Evolutionary conservation across 2,797 vertebrate genomes (phyloP), one percentile per base, ranked within the genome.

Genomic region (Tenualosa ilisha): DNA sequence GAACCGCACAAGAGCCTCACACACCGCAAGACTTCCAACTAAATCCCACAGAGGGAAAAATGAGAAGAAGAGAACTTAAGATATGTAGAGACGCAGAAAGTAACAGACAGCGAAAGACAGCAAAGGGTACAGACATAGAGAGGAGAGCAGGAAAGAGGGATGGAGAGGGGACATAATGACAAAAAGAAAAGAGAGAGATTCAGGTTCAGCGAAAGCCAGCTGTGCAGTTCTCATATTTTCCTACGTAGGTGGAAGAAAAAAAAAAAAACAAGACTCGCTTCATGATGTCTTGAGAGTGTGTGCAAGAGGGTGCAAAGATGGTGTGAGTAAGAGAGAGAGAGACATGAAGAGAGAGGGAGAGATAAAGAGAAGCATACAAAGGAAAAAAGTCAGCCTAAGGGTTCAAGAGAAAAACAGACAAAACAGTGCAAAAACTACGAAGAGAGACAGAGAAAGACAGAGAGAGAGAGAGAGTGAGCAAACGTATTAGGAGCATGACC

Each of bases 181-280:
- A 59, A 22, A 22, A 20, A n/a, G 56, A 59, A 54, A 46, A 46
- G 56, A 59, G 20, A 72, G 26, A 72, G 31, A 31, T n/a, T 26
- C 9, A 88, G 90, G 90, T 92, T 37, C 40, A 90, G 92, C 90
- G 92, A 95, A 92, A 93, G 91, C 86, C 82, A 75, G 68, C 68
- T 75, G 68, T 88, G 92, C 89, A 91, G 89, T 92, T 88, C 84
- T 89, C 91, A 93, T 94, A 93, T 92, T 99, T 99, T 99, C 98
- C 98, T 96, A 95, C 96, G 98, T 98, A 98, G 98, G 98, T 96
- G 98, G 96, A 92, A 82, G 83, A 86, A 85, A 86, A 87, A 86
- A 90, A 89, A 91, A 88, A 85, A 68, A n/a, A 79, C 86, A 86
- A 85, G 92, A 91, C 89, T 83, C 92, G 93, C 91, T 93, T 31